A percentile compares a stretch with the other conserved stretches of the same genome.
These are phyloP conservation scores for Lathamus discolor DNA, from an alignment of 2,113 vertebrate species.

Conservation along the genomic window DNA sequence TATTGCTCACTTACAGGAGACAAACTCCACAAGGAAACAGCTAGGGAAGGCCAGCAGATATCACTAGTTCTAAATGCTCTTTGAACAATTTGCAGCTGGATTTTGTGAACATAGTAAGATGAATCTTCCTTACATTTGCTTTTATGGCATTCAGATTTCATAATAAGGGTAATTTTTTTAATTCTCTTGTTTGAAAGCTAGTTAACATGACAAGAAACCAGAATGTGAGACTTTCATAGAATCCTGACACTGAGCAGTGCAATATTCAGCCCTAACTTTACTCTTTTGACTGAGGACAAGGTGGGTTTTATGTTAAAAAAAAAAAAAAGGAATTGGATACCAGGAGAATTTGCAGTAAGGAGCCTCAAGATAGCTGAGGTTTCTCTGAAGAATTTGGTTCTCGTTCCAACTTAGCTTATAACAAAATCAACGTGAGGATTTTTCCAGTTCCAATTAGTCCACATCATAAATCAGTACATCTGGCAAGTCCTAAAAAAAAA, in stretches of 20 bases:
- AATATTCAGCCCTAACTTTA: not conserved
- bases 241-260: not conserved
- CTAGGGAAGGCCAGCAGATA: not conserved
- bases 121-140: not conserved
- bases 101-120: not conserved
- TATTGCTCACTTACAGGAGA: not conserved
- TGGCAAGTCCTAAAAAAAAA: slow-evolving; percentile 5
- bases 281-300: not conserved
- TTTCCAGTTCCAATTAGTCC: slow-evolving; percentile 9
- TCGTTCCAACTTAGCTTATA: not conserved
- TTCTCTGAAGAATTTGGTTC: not conserved
- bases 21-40: not conserved
- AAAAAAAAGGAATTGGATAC: not conserved
- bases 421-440: not conserved
- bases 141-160: not conserved
- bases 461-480: not conserved
- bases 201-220: not conserved
- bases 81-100: not conserved
- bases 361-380: not conserved
- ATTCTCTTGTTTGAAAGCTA: not conserved
- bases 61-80: not conserved
- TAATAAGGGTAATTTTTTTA: not conserved
- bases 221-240: not conserved
- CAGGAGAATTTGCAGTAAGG: not conserved
- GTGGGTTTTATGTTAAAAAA: not conserved